A percentile compares a stretch with the other conserved stretches of the same genome.
Evolutionary conservation across 1,140 invertebrate genomes (phyloP).

Genomic region (Tachypleus tridentatus): DNA sequence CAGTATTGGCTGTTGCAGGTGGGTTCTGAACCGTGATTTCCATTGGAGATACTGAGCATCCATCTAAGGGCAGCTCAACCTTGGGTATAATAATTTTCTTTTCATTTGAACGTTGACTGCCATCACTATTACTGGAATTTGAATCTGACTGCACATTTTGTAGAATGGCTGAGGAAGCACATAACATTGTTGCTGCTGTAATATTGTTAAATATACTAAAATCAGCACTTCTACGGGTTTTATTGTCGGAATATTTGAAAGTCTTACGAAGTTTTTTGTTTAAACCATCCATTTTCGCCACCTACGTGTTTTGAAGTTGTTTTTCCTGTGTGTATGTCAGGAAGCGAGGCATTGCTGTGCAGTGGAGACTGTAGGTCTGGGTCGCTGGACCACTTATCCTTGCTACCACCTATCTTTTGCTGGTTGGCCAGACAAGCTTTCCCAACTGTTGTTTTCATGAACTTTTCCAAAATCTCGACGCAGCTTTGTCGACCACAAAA

Average conservation of each 20-base stretch:
- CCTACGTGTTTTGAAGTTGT: neutral
- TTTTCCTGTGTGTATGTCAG: neutral
- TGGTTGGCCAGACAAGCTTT: neutral
- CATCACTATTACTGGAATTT: too few relatives aligned
- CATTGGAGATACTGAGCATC: too few relatives aligned
- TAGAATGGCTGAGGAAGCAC: neutral
- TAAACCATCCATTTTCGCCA: neutral
- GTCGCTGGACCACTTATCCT: neutral
- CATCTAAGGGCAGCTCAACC: too few relatives aligned
- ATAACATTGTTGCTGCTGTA: neutral
- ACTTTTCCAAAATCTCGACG: conserved; percentile 58
- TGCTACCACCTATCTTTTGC: neutral
- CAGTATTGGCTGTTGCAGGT: too few relatives aligned
- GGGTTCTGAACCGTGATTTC: too few relatives aligned
- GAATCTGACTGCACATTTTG: neutral
- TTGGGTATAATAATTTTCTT: too few relatives aligned
- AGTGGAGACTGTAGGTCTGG: neutral
- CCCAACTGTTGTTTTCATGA: conserved; percentile 28
- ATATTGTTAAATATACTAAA: neutral
- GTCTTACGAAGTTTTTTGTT: conserved; percentile 1
- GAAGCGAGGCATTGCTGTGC: too few relatives aligned
- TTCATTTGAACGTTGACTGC: too few relatives aligned
- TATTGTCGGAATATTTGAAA: neutral
- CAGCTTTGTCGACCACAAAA: conserved; percentile 60
- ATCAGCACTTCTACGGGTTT: neutral